Evolutionary conservation across 2,888 invertebrate genomes (phyloP), one percentile per base, ranked within the genome.

Genomic region (Drosophila fulvimacula): DNA sequence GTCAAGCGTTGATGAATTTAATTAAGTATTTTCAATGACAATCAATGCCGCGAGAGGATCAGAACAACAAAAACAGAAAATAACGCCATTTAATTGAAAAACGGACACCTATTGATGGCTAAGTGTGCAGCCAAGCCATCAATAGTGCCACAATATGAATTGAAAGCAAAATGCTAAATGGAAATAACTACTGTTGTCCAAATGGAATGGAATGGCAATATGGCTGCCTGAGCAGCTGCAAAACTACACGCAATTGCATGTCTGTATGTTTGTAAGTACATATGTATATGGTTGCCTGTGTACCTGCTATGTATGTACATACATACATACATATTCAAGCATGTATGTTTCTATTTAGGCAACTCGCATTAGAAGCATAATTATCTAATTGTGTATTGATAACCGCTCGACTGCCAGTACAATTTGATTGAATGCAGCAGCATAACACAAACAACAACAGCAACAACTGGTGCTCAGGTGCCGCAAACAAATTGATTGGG

Each of bases 1-100:
- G 84, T 88, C 81, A 83, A 81, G 81, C 88, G 84, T 72, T 88
- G 81, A 88, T 87, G 81, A 85, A 83, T 88, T 83, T 83, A 85
- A 85, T 83, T 83, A 85, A 82, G 86, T 88, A 85, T 79, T 88
- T 82, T 77, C 88, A 88, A 82, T 82, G 83, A 73, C 80, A 77
- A 73, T 68, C 88, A 77, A 51, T 51, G 79, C 30, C 30, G 30
- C 77, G 68, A 66, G 68, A 52, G 60, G 61, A 69, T 61, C 69
- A 63, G 60, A n/a, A 27, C 52, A 30, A 15, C 34, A 27, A 48
- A 52, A 38, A 27, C 53, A 38, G 32, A 65, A 55, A 52, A 52
- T 19, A 69, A 66, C 65, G 53, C 55, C 44, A 48, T 76, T 88
- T 76, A 86, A 86, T 84, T 82, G 86, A 79, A 84, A 79, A 85